Evolutionary conservation across 2,113 vertebrate genomes (phyloP).

Genomic region (Sturnus vulgaris): DNA sequence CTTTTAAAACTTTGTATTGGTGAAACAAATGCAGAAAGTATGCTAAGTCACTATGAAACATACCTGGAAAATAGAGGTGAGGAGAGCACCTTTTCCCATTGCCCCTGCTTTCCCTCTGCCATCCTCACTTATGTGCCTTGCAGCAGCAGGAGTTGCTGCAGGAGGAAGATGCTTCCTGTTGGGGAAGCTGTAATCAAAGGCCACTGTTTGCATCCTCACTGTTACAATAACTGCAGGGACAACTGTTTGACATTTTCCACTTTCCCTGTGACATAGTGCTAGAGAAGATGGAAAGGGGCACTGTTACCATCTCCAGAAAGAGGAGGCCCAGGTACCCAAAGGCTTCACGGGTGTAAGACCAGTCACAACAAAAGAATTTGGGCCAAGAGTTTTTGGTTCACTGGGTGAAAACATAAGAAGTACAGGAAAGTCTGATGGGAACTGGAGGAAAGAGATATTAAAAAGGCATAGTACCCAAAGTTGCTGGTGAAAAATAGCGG

Average conservation of each 20-base stretch:
- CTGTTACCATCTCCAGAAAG: neutral
- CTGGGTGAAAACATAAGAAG: neutral
- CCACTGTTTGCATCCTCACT: neutral
- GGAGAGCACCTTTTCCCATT: neutral
- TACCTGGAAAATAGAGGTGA: neutral
- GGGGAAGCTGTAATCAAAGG: neutral
- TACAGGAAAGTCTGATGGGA: neutral
- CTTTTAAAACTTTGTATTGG: neutral
- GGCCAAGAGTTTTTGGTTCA: neutral
- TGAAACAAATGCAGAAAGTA: neutral
- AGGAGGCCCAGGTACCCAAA: neutral
- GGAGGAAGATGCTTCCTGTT: neutral
- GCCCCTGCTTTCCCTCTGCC: neutral
- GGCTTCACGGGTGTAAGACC: fast-evolving
- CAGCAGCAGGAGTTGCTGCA: neutral
- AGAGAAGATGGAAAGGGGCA: neutral
- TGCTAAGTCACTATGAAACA: neutral
- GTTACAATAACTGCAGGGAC: neutral
- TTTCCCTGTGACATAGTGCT: neutral
- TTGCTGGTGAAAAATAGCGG: neutral
- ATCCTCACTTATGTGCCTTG: neutral
- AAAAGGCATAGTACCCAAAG: neutral
- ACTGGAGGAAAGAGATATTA: neutral
- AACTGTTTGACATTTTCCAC: neutral
- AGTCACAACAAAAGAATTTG: neutral